Base-by-base conservation (phyloP, 2,113 vertebrate genomes). In the Oplegnathus fasciatus region DNA sequence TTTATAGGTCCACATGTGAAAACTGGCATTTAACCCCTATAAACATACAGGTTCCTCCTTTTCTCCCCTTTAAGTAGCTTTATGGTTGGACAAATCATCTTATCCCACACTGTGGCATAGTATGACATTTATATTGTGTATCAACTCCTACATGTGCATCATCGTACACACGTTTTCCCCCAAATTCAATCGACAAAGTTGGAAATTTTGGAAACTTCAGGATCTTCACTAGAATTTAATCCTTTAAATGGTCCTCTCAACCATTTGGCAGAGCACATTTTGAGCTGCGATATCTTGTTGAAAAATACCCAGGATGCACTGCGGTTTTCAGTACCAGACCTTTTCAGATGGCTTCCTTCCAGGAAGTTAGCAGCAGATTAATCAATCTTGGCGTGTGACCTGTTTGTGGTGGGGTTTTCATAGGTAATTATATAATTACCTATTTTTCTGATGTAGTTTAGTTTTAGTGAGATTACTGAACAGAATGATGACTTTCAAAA, bases 11-110 rank as follows among this genome's bases (percentile, higher is more conserved):
- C 26, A 54, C 24, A 20, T 22, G 62, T 60, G 32, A 37, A 62
- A 69, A 50, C 7, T 48, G 52, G 42, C 32, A 69, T 75, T 55
- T 78, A 18, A 68, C 22, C 17, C 18, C 10, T 42, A 72, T 67
- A 10, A 37, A 46, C 3, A 26, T 42, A 34, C 1, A 20, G 11
- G 1, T 9, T 72, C 37, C 8, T 18, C 0, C 52, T 20, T 22
- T 54, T 52, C 18, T 7, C 14, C n/a, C 10, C 28, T 17, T 34
- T 40, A 17, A 37, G 13, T 26, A 26, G 50, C 34, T 42, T 42
- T 42, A 6, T 42, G 26, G 1, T 22, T 30, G n/a, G 60, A 34
- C 18, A 34, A 46, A 13, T 22, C 9, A 11, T 48, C 50, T 9
- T 4, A 5, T 42, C 4, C 10, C 10, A 42, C 42, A 42, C 42